Percentiles rank a stretch among this genome's conserved stretches.
These are phyloP conservation scores for Coenonympha glycerion DNA, from an alignment of 2,888 invertebrate species.

Conservation along the genomic window DNA sequence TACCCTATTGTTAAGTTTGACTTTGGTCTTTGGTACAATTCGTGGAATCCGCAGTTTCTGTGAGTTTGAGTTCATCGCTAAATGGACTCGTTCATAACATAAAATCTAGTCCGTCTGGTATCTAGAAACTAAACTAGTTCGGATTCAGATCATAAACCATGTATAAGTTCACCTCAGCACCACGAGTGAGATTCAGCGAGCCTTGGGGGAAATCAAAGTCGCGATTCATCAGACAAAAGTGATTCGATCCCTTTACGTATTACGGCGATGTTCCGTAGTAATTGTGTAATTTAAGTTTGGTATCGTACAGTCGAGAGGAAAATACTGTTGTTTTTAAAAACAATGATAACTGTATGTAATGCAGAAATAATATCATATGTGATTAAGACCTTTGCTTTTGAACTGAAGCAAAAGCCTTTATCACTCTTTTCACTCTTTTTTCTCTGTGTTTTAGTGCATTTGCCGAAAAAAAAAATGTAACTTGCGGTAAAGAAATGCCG, in stretches of 20 bases:
- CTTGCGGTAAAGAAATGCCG: too few species aligned
- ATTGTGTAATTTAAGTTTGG: constrained; percentile 48
- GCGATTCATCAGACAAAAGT: constrained; percentile 31
- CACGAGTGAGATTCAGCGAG: constrained; percentile 15
- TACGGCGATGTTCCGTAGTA: constrained; percentile 44
- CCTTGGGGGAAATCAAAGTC: constrained; percentile 24
- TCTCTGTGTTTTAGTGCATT: too few species aligned
- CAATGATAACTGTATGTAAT: not conserved
- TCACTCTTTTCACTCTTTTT: too few species aligned
- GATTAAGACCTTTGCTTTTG: too few species aligned
- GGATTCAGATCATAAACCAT: constrained; percentile 39
- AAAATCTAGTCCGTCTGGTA: not conserved
- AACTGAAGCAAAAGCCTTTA: too few species aligned
- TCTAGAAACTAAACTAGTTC: not conserved
- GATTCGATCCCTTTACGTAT: constrained; percentile 47
- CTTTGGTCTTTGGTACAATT: too few species aligned
- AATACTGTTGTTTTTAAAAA: not conserved
- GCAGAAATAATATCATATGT: too few species aligned
- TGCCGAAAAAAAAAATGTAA: too few species aligned
- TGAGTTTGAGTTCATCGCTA: too few species aligned
- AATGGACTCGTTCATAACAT: not conserved
- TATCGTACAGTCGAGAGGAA: constrained; percentile 34
- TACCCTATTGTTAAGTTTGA: too few species aligned
- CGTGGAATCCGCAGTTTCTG: too few species aligned
- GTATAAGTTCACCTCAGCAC: constrained; percentile 34